Evolutionary conservation across 2,888 invertebrate genomes (phyloP), one percentile per base, ranked within the genome.

Genomic region (Resseliella maxima): DNA sequence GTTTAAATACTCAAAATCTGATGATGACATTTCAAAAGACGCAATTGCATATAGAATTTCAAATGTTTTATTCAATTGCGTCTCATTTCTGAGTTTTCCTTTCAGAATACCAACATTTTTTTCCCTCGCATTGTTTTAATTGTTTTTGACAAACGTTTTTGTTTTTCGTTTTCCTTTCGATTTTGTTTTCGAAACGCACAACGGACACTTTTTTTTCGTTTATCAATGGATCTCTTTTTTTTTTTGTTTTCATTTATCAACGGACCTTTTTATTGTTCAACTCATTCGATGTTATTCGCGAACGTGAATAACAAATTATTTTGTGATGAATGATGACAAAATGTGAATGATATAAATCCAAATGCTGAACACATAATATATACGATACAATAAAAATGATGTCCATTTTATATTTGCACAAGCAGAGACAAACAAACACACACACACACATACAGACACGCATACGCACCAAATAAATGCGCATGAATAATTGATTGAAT

Each of bases 281-380:
- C 31, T 72, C 72, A 31, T 72, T 27, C 31, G 31, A 31, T 72
- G 31, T 15, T 0, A 31, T 72, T 3, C 6, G 24, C 72, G 12
- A 15, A 72, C 31, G 31, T 59, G n/a, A 3, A 72, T 72, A 72
- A 72, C 72, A 72, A 72, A 72, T 72, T 72, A 72, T 72, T 72
- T 72, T 72, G 31, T 72, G 72, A 72, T 72, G 72, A 72, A 72
- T 72, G 72, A 72, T 72, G 72, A 72, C 72, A 72, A 72, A 72
- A 72, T 72, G 31, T 72, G 35, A 15, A 72, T 35, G 72, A 72
- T 21, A 72, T 72, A 72, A 72, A 72, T 72, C 72, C 59, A 59
- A 59, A 59, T 50, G 12, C 27, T 3, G 72, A 31, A 15, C 72
- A 35, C 72, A 72, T 72, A 72, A 72, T 72, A 18, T 1, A 72